Conservation (phyloP, 1,140 invertebrate species). For the Cotesia glomerata region DNA sequence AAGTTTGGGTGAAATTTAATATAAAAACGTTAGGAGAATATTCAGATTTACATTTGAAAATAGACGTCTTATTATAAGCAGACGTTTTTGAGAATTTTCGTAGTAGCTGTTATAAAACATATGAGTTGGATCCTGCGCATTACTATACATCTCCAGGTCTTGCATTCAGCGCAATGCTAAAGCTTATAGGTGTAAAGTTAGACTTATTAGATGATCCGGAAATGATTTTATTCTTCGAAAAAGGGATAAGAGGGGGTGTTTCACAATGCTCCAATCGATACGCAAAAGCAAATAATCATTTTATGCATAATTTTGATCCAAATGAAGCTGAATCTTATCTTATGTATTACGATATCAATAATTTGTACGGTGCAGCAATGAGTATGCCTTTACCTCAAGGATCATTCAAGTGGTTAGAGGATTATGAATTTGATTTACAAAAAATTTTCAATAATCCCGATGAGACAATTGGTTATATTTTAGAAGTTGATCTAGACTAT, state of each 20-base stretch:
- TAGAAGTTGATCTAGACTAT: background rate
- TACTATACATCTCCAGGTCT: constrained; percentile 52
- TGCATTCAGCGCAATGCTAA: constrained; percentile 55
- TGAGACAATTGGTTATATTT: background rate
- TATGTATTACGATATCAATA: constrained; percentile 13
- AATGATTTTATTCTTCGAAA: background rate
- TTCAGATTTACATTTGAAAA: no score
- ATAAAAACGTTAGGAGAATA: no score
- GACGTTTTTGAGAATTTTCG: constrained; percentile 63
- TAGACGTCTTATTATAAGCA: constrained; percentile 37
- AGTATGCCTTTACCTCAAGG: background rate
- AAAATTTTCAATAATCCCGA: background rate
- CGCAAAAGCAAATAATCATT: background rate
- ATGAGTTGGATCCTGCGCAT: constrained; percentile 48
- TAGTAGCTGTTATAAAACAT: constrained; percentile 34
- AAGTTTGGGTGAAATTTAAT: no score
- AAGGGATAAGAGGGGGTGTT: background rate
- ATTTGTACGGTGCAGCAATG: background rate
- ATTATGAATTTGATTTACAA: background rate
- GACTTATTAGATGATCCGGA: no score
- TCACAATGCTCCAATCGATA: background rate
- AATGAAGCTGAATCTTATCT: no score
- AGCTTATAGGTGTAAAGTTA: no score
- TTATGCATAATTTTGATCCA: background rate
- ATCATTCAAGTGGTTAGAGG: background rate